Evolutionary conservation across 2,888 invertebrate species (phyloP), one percentile per base, ranked within the genome.

Genomic region (Cephus nigrinus): DNA sequence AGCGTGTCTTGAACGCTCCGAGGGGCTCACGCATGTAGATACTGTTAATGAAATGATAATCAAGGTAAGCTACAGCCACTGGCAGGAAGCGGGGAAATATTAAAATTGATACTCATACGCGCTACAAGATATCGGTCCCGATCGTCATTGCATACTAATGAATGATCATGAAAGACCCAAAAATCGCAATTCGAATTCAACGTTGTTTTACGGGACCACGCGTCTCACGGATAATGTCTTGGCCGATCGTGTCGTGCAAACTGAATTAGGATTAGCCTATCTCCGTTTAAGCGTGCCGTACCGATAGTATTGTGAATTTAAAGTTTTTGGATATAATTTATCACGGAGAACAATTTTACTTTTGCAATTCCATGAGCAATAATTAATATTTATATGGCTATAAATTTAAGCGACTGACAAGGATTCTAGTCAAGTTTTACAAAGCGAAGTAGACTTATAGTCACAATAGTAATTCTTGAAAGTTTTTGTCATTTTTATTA

Each of bases 221-320:
- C 35, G 77, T 33, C 34, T 33, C 35, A 72, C 23, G 69, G 55
- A 55, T 55, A 23, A 23, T 55, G 69, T 80, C 76, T 80, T 82
- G 77, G 77, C 76, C 75, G 55, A 32, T 75, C 71, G 55, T 69
- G 77, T 71, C 71, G 78, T 74, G 75, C 80, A 81, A 69, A 78
- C 78, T 77, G 85, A 85, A 85, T 85, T 78, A 79, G 81, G 79
- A 85, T 85, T 80, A 83, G 83, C 79, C 78, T 72, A 75, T 69
- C 80, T 79, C 79, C 79, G 79, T 80, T 79, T 84, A 80, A 83
- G 80, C 82, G 82, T 80, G 84, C 84, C 81, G n/a, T 36, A 1
- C 4, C 35, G 35, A 11, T n/a, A 4, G 73, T 23, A 34, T 12
- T 1, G 55, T 23, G 55, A 55, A 23, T 55, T 55, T 5, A 0